Conservation (phyloP, 2,888 invertebrate genomes). For the Kuschelorhynchus macadamiae region DNA sequence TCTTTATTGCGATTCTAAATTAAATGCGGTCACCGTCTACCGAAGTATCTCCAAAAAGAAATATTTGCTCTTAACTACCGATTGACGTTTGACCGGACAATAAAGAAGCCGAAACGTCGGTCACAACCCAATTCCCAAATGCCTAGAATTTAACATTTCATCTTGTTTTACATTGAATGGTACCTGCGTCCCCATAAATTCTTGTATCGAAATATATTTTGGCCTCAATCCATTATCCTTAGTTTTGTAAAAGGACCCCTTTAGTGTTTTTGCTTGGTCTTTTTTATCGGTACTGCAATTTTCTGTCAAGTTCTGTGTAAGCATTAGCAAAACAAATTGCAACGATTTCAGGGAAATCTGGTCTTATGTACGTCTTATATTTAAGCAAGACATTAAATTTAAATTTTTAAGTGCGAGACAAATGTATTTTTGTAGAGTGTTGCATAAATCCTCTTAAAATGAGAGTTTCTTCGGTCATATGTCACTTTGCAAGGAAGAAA, state of each 20-base stretch:
- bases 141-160: constrained; percentile 63
- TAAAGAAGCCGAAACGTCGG: constrained; percentile 48
- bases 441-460: too few species aligned
- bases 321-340: constrained; percentile 36
- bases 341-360: constrained; percentile 18
- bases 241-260: constrained; percentile 24
- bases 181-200: constrained; percentile 62
- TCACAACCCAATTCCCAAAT: constrained; percentile 48
- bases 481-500: too few species aligned
- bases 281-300: constrained; percentile 32
- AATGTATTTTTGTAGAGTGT: too few species aligned
- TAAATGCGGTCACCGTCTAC: background rate
- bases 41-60: constrained; percentile 25
- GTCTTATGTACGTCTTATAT: background rate
- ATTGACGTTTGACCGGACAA: constrained; percentile 37
- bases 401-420: too few species aligned
- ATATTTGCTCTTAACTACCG: constrained; percentile 28
- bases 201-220: constrained; percentile 53
- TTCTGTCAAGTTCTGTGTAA: constrained; percentile 34
- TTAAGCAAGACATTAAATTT: background rate
- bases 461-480: too few species aligned
- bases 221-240: constrained; percentile 43
- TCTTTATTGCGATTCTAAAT: background rate
- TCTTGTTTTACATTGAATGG: constrained; percentile 67
- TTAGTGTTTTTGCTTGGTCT: constrained; percentile 26